A percentile compares a stretch with the other conserved stretches of the same genome.
Evolutionary conservation across 2,113 vertebrate genomes (phyloP).

Genomic region (Psammodynastes pulverulentus): DNA sequence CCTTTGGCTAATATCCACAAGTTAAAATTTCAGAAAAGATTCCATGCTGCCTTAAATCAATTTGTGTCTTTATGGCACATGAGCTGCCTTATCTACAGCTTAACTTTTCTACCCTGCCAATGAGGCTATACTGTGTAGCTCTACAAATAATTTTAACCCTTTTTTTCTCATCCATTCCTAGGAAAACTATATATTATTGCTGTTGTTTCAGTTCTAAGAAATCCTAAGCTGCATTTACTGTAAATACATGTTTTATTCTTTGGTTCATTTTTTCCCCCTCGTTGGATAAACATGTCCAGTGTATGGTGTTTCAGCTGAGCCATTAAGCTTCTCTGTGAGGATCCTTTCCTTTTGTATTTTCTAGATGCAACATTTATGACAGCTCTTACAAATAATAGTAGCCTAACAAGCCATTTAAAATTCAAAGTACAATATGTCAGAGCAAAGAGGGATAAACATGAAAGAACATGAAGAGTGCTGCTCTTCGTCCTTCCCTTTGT

Average conservation of each 20-base stretch:
- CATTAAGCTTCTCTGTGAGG: neutral
- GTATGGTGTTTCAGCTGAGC: constrained; percentile 15
- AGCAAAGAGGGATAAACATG: neutral
- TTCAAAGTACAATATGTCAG: neutral
- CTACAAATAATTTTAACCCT: neutral
- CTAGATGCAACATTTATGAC: neutral
- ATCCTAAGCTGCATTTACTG: neutral
- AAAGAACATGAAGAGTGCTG: neutral
- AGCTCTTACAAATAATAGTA: constrained; percentile 5
- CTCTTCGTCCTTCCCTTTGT: neutral
- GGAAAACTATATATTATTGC: neutral
- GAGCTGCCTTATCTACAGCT: neutral
- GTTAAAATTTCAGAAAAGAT: neutral
- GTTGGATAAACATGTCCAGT: constrained; percentile 6
- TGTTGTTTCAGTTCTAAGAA: constrained; percentile 4
- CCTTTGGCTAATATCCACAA: neutral
- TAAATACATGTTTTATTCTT: constrained; percentile 12
- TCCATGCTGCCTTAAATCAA: neutral
- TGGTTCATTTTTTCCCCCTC: neutral
- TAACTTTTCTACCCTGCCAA: neutral
- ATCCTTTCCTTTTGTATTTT: neutral
- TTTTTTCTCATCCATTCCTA: constrained; percentile 32
- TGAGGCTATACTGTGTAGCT: neutral
- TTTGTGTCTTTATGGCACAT: neutral
- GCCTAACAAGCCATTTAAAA: constrained; percentile 1